phyloP scores from a whole-genome alignment of 2,888 invertebrate species.

The Tortricodes alternella region DNA sequence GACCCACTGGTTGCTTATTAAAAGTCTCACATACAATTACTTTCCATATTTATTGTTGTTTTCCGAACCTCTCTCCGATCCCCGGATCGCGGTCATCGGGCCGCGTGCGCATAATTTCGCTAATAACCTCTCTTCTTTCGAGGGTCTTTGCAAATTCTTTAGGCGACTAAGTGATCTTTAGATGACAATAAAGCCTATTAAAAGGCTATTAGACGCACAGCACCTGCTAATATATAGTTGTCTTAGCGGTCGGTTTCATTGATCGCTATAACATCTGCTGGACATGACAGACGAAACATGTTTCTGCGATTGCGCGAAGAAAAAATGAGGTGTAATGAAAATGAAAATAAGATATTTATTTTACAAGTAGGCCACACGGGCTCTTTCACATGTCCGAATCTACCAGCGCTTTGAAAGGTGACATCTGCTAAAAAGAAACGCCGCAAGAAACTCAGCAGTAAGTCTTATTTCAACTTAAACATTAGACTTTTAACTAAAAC shows the following conservation, averaged over 20 bases:
- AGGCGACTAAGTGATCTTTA: neutral
- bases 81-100: conserved; percentile 60
- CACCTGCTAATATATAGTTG: neutral
- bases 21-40: conserved; percentile 55
- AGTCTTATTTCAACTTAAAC: no score
- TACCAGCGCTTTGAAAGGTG: no score
- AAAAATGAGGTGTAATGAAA: no score
- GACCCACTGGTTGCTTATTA: conserved; percentile 47
- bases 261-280: neutral
- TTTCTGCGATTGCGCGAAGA: no score
- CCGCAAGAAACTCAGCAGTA: no score
- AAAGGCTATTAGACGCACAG: neutral
- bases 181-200: conserved; percentile 8
- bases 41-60: conserved; percentile 70
- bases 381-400: no score
- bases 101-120: conserved; percentile 40
- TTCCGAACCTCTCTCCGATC: conserved; percentile 62
- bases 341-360: no score
- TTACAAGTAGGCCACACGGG: no score
- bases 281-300: no score
- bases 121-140: conserved; percentile 16
- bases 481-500: no score
- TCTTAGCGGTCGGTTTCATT: neutral
- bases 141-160: neutral
- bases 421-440: no score